Base-by-base conservation (phyloP, 2,797 vertebrate species). In the Sebastolobus altivelis region DNA sequence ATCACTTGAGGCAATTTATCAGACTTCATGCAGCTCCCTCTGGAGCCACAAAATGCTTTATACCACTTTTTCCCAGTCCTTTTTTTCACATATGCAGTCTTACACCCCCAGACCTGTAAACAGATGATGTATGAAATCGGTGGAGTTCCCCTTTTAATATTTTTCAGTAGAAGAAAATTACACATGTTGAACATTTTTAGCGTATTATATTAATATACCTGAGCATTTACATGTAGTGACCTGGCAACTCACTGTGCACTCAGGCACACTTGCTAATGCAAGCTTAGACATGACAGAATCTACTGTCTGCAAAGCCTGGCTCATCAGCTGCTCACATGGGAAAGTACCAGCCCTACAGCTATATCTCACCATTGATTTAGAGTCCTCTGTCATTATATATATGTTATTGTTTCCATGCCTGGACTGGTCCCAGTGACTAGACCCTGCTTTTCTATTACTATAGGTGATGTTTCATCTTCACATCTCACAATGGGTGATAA, bases 351-450 rank as follows among this genome's bases (percentile, higher is more conserved):
- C 16, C 38, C 8, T n/a, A 52, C 67, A 80, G 43, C 56, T 63
- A 60, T 72, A 75, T 85, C 65, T 85, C 85, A 76, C 61, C 38
- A 65, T 65, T 75, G 78, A 65, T 72, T 80, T 58, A 25, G 20
- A 63, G 18, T 79, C 83, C 37, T 77, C 65, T 66, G 40, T 63
- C 60, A 79, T 68, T 75, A 70, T 35, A 85, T 70, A 62, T 9
- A 68, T 66, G 60, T 55, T 78, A 83, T 82, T 70, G 60, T 70
- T 74, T 82, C 69, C 76, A 68, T 89, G 87, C 22, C 75, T 79
- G 74, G 80, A 83, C 79, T 78, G 25, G 74, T 85, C 72, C 43
- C 37, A 71, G 52, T 6, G 5, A 68, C 56, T 37, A 9, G 65
- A 60, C 67, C 73, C 60, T 69, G 11, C 11, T 40, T 71, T 75